Evolutionary conservation across 2,113 vertebrate genomes (phyloP), one percentile per base, ranked within the genome.

Genomic region (Holacanthus passer): DNA sequence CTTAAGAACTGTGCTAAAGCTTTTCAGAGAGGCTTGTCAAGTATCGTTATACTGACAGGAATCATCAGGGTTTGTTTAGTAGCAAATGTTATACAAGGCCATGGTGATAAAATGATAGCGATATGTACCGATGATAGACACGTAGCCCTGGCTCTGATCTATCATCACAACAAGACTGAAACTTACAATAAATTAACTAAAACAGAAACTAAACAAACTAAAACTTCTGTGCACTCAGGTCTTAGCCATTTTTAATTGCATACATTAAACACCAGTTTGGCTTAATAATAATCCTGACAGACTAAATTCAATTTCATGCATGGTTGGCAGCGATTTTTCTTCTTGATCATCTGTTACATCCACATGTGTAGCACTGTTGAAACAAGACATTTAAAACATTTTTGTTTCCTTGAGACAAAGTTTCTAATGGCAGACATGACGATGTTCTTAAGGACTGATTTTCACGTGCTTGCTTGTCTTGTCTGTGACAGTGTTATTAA

Each of bases 251-350:
- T 63, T 60, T 24, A 73, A 73, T 2, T 29, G 35, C 35, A 52
- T 32, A 29, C 10, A 53, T 63, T 56, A 69, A 55, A 77, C 10
- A 31, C 9, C 17, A 39, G 29, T 53, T 52, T 11, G 14, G 27
- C 13, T 24, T 39, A 69, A 41, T 52, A 65, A 24, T 27, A 50
- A 17, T 29, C 22, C 29, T 53, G 20, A 56, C 29, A 32, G 31
- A 27, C 29, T 5, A 47, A 67, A 68, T n/a, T 67, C 55, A 63
- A 73, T 82, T 86, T 82, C 62, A 73, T 82, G 73, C 84, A 68
- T 82, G 84, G 48, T 35, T 73, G 67, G 67, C 37, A 7, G 19
- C 37, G 9, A 27, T 71, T 71, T 66, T 35, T 58, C 31, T 48
- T 65, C 27, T 22, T 70, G n/a, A 70, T 79, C 52, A 79, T 59